Base-by-base conservation (phyloP, 2,113 vertebrate genomes). In the Engystomops pustulosus region DNA sequence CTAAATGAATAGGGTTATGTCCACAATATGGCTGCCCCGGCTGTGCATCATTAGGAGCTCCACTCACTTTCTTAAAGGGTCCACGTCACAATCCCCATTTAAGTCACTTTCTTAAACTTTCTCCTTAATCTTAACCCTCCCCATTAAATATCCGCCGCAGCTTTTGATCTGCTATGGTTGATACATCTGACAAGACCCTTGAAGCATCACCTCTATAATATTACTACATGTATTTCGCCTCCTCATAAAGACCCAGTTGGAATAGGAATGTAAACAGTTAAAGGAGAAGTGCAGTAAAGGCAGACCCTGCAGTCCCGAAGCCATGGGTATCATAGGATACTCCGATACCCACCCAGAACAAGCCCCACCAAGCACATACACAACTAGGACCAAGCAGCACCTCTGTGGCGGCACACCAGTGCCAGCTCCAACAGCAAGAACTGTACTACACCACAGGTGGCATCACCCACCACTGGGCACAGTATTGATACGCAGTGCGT, bases 181-280 rank as follows among this genome's bases (percentile, higher is more conserved):
- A n/a, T n/a, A n/a, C n/a, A n/a, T n/a, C n/a, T 72, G 11, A 25
- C 8, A 45, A 10, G n/a, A n/a, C 20, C 38, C 70, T 17, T 3
- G 3, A 0, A 45, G 38, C 23, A 4, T 41, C 44, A 72, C 27
- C 41, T 27, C 27, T 30, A 30, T 30, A 74, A 15, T 27, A n/a
- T 47, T 9, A 20, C 20, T 5, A 15, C 3, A 15, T 27, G 20
- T n/a, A 55, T 18, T 3, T 68, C 49, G 4, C 18, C 51, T 32
- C 5, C 9, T 47, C 6, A 83, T n/a, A 51, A 60, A 27, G 38
- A 68, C 41, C 41, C 14, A n/a, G n/a, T n/a, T n/a, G n/a, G 41
- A 49, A 68, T 58, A 81, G 4, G 47, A 49, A 32, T 67, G 82
- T 77, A 76, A 84, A 77, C 70, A 65, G 51, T n/a, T n/a, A n/a